phyloP scores from a whole-genome alignment of 2,888 invertebrate species.

The Drosophila pseudotakahashii region DNA sequence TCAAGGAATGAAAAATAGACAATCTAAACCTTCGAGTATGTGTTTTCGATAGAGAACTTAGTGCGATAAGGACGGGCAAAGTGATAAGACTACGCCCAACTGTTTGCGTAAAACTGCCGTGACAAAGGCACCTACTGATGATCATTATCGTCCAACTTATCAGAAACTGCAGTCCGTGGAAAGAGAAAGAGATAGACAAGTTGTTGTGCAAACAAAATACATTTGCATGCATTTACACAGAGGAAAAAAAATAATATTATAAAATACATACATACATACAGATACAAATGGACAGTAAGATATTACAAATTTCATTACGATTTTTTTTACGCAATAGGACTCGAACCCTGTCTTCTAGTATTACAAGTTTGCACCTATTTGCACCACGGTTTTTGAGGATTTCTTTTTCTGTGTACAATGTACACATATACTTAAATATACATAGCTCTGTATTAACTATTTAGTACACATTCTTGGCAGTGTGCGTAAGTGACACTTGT shows the following conservation, averaged over 20 bases:
- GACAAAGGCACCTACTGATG: slow-evolving; percentile 9
- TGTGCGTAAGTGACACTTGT: slow-evolving; percentile 62
- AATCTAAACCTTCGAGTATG: slow-evolving; percentile 23
- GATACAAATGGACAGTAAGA: no score
- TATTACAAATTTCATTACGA: no score
- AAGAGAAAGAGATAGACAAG: slow-evolving; percentile 9
- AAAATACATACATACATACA: not conserved
- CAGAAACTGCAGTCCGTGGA: slow-evolving; percentile 35
- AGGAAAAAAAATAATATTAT: not conserved
- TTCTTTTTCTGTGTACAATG: not conserved
- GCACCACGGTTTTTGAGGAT: no score
- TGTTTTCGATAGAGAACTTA: slow-evolving; percentile 4
- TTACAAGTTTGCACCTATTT: no score
- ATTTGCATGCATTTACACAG: slow-evolving; percentile 12
- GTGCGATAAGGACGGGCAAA: slow-evolving; percentile 49
- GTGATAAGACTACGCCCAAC: slow-evolving; percentile 45
- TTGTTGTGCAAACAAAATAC: slow-evolving; percentile 40
- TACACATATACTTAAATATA: not conserved
- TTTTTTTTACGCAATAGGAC: not conserved
- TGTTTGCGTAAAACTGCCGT: slow-evolving; percentile 26
- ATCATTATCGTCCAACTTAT: slow-evolving; percentile 23
- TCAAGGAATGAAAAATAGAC: slow-evolving; percentile 26
- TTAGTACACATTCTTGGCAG: slow-evolving; percentile 12
- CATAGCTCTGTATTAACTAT: slow-evolving; percentile 15
- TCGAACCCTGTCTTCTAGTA: not conserved